These are phyloP conservation scores for Metridium senile DNA, from an alignment of 92 coral and sea anemone species.

Conservation along the genomic window DNA sequence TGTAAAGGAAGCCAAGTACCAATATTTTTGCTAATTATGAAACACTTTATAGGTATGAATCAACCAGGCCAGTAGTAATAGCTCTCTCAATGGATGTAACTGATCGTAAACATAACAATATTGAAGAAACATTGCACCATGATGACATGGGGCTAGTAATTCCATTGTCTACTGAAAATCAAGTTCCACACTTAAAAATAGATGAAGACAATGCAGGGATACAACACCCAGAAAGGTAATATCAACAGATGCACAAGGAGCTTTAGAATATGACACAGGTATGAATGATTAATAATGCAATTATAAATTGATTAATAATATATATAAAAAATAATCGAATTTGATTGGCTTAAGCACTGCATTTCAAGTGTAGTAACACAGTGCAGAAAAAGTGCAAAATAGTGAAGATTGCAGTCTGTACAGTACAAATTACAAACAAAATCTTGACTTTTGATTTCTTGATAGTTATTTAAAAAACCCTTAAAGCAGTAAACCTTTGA, in stretches of 20 bases:
- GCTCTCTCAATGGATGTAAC: not conserved
- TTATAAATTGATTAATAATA: too few relatives aligned
- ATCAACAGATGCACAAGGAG: not conserved
- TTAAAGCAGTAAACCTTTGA: too few relatives aligned
- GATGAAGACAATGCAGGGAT: constrained; percentile 9
- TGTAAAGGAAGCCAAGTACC: not conserved
- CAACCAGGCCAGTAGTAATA: not conserved
- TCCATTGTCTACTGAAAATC: not conserved
- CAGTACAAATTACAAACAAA: too few relatives aligned
- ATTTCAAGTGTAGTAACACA: too few relatives aligned
- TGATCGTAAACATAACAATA: not conserved
- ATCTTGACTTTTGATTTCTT: too few relatives aligned
- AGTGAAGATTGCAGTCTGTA: too few relatives aligned
- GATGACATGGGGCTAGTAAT: not conserved
- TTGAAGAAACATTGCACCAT: not conserved
- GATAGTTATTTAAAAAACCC: too few relatives aligned
- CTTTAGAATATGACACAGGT: not conserved
- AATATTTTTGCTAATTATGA: not conserved
- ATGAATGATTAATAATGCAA: not conserved
- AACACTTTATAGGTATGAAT: not conserved
- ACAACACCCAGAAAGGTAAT: constrained; percentile 1
- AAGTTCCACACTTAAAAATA: not conserved
- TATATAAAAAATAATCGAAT: too few relatives aligned
- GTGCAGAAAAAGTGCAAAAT: too few relatives aligned
- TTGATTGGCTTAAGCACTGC: too few relatives aligned